Conservation (phyloP, 2,113 vertebrate species). For the Ctenomys sociabilis region DNA sequence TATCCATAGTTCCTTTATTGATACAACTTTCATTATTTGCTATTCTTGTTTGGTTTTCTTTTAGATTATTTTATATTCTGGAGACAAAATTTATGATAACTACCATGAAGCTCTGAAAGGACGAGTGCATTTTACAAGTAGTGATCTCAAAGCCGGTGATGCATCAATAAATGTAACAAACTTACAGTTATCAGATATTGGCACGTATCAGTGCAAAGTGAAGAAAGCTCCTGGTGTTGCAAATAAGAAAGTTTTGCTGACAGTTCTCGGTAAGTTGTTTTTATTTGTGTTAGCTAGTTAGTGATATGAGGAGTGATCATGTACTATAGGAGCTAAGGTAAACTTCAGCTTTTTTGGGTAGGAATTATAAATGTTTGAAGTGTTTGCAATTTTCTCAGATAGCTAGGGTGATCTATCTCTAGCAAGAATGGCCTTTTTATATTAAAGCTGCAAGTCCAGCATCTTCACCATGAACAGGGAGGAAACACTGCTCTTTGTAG, state of each 20-base stretch:
- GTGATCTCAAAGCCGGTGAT: constrained; percentile 92
- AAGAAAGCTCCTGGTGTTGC: constrained; percentile 94
- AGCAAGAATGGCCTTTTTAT: not conserved
- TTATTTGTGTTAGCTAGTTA: constrained; percentile 28
- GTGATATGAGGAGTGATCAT: not conserved
- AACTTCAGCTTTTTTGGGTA: not conserved
- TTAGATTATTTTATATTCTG: constrained; percentile 94
- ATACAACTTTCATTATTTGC: not conserved
- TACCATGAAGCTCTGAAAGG: constrained; percentile 88
- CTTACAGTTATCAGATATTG: constrained; percentile 91
- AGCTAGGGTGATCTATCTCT: not conserved
- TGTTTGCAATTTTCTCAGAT: not conserved
- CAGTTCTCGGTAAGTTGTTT: constrained; percentile 92
- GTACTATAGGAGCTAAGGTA: not conserved
- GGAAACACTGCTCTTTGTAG: not conserved
- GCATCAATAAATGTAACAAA: constrained; percentile 93
- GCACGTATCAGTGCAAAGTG: constrained; percentile 96
- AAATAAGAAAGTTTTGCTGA: constrained; percentile 91
- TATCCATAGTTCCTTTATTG: not conserved
- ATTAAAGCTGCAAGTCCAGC: not conserved
- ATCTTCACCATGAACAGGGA: not conserved
- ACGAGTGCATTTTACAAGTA: constrained; percentile 91
- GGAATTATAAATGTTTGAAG: constrained; percentile 2
- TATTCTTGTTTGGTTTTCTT: constrained; percentile 71
- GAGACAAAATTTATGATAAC: constrained; percentile 90